Evolutionary conservation across 2,888 invertebrate genomes (phyloP).

Genomic region (Pyrrhia umbra): DNA sequence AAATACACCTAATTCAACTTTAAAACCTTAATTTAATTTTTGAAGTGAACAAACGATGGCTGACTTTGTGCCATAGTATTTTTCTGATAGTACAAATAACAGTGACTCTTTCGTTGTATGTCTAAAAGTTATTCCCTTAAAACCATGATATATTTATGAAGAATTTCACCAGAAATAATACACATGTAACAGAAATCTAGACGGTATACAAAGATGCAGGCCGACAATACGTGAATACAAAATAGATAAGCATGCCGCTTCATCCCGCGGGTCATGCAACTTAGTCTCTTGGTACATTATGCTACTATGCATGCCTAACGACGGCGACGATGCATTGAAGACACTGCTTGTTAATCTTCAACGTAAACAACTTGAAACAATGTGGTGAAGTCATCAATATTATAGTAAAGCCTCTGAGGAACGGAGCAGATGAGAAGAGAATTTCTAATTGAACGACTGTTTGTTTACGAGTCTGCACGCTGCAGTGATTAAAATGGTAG

Average conservation of each 20-base stretch:
- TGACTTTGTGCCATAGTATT: no score
- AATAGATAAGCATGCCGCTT: conserved; percentile 27
- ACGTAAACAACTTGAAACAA: conserved; percentile 25
- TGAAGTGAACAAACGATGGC: not conserved
- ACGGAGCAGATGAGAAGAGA: conserved; percentile 15
- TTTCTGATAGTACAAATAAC: no score
- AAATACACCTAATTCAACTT: no score
- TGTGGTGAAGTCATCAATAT: conserved; percentile 43
- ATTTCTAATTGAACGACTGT: conserved; percentile 31
- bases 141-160: not conserved
- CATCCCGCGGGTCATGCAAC: conserved; percentile 8
- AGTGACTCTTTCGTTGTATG: not conserved
- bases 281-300: conserved; percentile 6
- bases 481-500: conserved; percentile 2
- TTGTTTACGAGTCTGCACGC: conserved; percentile 10
- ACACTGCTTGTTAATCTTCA: conserved; percentile 34
- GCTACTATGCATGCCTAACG: conserved; percentile 38
- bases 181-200: conserved; percentile 24
- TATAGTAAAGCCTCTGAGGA: conserved; percentile 14
- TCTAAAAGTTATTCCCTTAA: not conserved
- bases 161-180: conserved; percentile 2
- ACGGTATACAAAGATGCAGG: conserved; percentile 27
- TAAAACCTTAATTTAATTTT: not conserved
- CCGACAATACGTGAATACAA: conserved; percentile 37
- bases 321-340: conserved; percentile 35